Conservation (phyloP, 2,888 invertebrate species). For the Barypeithes pellucidus region DNA sequence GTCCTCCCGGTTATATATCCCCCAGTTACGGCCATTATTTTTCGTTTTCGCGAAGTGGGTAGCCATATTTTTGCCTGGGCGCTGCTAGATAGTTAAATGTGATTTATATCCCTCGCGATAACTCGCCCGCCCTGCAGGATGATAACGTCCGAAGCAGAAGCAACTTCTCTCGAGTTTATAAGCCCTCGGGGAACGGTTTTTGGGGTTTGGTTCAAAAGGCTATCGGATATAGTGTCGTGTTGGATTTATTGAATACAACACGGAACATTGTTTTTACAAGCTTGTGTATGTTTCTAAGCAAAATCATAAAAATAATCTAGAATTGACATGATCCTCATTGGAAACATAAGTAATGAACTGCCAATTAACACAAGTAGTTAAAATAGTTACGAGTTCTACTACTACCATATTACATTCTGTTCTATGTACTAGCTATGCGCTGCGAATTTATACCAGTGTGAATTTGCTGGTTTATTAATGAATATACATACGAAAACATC, state of each 20-base stretch:
- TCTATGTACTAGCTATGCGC: no score
- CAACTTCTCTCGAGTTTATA: slow-evolving; percentile 67
- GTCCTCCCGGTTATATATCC: slow-evolving; percentile 29
- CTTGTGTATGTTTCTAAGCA: neutral
- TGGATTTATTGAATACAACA: slow-evolving; percentile 31
- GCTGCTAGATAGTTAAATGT: slow-evolving; percentile 65
- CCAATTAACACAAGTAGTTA: no score
- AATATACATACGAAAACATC: no score
- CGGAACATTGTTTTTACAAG: slow-evolving; percentile 14
- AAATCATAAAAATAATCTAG: no score
- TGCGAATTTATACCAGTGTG: no score
- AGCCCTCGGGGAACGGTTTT: slow-evolving; percentile 58
- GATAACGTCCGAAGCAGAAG: slow-evolving; percentile 69
- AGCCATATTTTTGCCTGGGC: slow-evolving; percentile 66
- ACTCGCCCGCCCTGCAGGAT: slow-evolving; percentile 65
- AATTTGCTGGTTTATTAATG: no score
- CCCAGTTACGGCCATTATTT: slow-evolving; percentile 62
- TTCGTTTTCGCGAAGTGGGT: slow-evolving; percentile 66
- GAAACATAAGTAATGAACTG: no score
- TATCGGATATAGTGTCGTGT: slow-evolving; percentile 32
- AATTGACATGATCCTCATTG: no score
- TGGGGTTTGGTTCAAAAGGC: slow-evolving; percentile 31
- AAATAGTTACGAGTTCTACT: no score
- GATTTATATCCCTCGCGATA: slow-evolving; percentile 68
- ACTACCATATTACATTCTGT: no score